A percentile compares a stretch with the other conserved stretches of the same genome.
Evolutionary conservation across 2,797 vertebrate genomes (phyloP).

Genomic region (Chelon labrosus): DNA sequence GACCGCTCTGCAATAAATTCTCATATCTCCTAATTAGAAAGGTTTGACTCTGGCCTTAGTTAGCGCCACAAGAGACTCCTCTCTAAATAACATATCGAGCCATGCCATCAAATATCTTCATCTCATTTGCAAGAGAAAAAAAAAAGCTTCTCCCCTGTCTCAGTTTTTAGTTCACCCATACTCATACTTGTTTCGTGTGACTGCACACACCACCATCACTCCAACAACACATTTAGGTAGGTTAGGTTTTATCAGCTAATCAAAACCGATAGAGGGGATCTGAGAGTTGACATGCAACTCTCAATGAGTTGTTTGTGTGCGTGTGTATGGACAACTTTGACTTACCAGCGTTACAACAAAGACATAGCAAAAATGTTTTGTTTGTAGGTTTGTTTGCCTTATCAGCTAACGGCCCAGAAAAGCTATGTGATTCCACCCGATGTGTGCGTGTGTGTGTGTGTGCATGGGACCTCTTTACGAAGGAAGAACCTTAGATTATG

Average conservation of each 20-base stretch:
- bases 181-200: conserved; percentile 35
- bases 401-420: conserved; percentile 31
- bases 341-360: conserved; percentile 14
- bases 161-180: conserved; percentile 25
- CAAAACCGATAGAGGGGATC: conserved; percentile 77
- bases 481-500: conserved; percentile 59
- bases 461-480: conserved; percentile 37
- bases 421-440: conserved; percentile 13
- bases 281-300: conserved; percentile 69
- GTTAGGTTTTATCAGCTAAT: conserved; percentile 81
- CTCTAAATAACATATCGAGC: conserved; percentile 70
- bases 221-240: conserved; percentile 63
- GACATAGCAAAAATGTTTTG: conserved; percentile 35
- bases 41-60: conserved; percentile 70
- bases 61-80: conserved; percentile 54
- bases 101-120: conserved; percentile 66
- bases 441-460: conserved; percentile 9
- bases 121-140: conserved; percentile 66
- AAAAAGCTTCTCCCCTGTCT: conserved; percentile 26
- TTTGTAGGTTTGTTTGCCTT: conserved; percentile 26
- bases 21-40: conserved; percentile 81
- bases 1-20: conserved; percentile 59
- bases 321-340: conserved; percentile 20
- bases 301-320: conserved; percentile 32
- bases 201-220: conserved; percentile 64